phyloP scores from a whole-genome alignment of 1,140 invertebrate species.

The honey bee (Apis mellifera) region Amel_HAv3.1 CM009935.2:5464501-5465000 shows the following conservation, averaged over 20 bases:
- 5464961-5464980: background rate
- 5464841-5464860: background rate
- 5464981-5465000: background rate
- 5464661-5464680: too few species aligned
- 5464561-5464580: too few species aligned
- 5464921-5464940: background rate
- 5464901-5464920: background rate
- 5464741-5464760: too few species aligned
- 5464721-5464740: too few species aligned
- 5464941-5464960: conserved; percentile 6
- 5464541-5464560: too few species aligned
- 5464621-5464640: too few species aligned
- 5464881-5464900: background rate
- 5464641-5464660: too few species aligned
- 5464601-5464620: too few species aligned
- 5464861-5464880: conserved; percentile 18
- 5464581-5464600: too few species aligned
- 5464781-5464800: background rate
- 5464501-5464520: background rate
- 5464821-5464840: background rate
- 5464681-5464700: too few species aligned
- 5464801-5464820: background rate
- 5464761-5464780: background rate
- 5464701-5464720: too few species aligned
- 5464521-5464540: background rate